Conservation (phyloP, 2,113 vertebrate genomes). For the Microtus oregoni region DNA sequence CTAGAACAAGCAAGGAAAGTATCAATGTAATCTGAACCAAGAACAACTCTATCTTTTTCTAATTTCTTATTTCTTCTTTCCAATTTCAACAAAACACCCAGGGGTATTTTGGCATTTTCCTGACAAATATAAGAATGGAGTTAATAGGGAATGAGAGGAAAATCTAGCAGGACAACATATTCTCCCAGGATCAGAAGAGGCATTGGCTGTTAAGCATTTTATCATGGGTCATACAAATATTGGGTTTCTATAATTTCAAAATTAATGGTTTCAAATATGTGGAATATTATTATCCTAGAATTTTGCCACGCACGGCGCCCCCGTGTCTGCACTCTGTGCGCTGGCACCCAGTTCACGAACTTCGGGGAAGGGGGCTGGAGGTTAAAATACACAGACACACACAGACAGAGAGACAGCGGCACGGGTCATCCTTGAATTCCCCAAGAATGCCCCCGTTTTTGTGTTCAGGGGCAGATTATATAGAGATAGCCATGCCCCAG, state of each 20-base stretch:
- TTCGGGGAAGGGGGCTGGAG: no score
- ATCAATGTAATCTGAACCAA: neutral
- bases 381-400: no score
- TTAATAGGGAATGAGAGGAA: neutral
- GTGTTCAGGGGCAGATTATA: no score
- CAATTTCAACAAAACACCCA: neutral
- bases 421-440: no score
- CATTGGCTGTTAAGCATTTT: neutral
- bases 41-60: neutral
- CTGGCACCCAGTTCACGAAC: no score
- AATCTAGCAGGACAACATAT: neutral
- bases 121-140: neutral
- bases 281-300: neutral
- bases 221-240: neutral
- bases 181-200: neutral
- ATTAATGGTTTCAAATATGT: neutral
- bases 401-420: no score
- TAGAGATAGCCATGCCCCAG: no score
- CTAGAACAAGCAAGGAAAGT: neutral
- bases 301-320: no score
- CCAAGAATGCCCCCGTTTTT: no score
- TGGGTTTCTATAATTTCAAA: slow-evolving; percentile 7
- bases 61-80: neutral
- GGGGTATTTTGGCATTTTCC: neutral
- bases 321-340: no score